Conservation (phyloP, 2,888 invertebrate genomes). For the Ochropacha duplaris region DNA sequence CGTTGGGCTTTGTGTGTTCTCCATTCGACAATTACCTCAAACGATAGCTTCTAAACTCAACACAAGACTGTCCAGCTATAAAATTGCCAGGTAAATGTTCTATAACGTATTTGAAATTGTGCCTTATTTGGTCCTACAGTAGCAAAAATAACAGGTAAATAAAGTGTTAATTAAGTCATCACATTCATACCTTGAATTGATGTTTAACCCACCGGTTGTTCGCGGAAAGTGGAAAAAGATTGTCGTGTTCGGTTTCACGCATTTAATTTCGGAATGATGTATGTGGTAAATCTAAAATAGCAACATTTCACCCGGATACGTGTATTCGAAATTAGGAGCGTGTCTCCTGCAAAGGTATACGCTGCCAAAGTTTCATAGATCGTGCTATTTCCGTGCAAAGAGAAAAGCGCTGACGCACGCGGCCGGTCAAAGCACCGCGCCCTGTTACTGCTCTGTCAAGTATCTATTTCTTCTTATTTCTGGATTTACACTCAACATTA, state of each 20-base stretch:
- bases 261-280: background rate
- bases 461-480: constrained; percentile 34
- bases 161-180: too few species aligned
- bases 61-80: background rate
- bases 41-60: constrained; percentile 18
- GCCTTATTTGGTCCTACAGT: too few species aligned
- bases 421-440: constrained; percentile 57
- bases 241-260: background rate
- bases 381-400: constrained; percentile 59
- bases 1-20: constrained; percentile 27
- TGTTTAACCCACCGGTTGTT: background rate
- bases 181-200: too few species aligned
- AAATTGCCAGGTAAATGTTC: background rate
- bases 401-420: constrained; percentile 49
- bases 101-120: too few species aligned
- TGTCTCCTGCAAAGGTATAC: constrained; percentile 65
- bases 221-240: background rate
- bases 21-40: constrained; percentile 24
- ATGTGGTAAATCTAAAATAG: constrained; percentile 25
- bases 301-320: constrained; percentile 35
- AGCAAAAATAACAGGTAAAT: too few species aligned
- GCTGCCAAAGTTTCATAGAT: constrained; percentile 66
- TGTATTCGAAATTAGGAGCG: constrained; percentile 41
- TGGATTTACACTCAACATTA: constrained; percentile 30
- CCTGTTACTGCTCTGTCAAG: constrained; percentile 37